These are phyloP conservation scores for Acanthosepion lycidas DNA, from an alignment of 2,888 invertebrate species.

Conservation along the genomic window DNA sequence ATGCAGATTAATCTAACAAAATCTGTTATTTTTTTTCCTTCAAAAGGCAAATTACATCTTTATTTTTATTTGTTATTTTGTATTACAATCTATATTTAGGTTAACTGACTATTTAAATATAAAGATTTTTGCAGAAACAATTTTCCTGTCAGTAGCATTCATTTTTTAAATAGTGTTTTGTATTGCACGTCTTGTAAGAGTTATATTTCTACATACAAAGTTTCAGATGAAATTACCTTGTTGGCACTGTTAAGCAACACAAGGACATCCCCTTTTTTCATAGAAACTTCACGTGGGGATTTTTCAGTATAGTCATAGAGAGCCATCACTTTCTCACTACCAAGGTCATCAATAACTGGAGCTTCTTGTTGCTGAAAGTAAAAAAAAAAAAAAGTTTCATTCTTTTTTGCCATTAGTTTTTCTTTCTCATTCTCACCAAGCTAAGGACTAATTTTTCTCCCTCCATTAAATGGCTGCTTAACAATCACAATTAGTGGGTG, in stretches of 20 bases:
- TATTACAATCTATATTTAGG: background rate
- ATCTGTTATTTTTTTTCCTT: too few relatives aligned
- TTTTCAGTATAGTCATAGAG: conserved; percentile 99
- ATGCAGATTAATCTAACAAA: too few relatives aligned
- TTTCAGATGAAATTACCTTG: conserved; percentile 79
- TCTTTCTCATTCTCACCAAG: too few relatives aligned
- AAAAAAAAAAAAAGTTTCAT: background rate
- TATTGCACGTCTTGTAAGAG: background rate
- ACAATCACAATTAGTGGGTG: background rate
- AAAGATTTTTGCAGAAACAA: too few relatives aligned
- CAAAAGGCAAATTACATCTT: too few relatives aligned
- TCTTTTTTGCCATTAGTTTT: too few relatives aligned
- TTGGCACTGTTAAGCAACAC: conserved; percentile 98
- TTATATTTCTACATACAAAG: background rate
- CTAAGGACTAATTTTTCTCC: background rate
- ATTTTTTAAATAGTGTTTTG: background rate
- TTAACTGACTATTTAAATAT: too few relatives aligned
- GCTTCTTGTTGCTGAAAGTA: conserved; percentile 92
- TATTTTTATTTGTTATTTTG: background rate
- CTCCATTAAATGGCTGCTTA: background rate
- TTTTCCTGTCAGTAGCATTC: too few relatives aligned
- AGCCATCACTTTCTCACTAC: conserved; percentile 98
- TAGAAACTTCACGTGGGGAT: conserved; percentile 98
- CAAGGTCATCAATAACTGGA: conserved; percentile 93
- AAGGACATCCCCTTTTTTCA: conserved; percentile 98